These are phyloP conservation scores for Trissolcus basalis DNA, from an alignment of 1,140 invertebrate genomes.

Conservation along the genomic window DNA sequence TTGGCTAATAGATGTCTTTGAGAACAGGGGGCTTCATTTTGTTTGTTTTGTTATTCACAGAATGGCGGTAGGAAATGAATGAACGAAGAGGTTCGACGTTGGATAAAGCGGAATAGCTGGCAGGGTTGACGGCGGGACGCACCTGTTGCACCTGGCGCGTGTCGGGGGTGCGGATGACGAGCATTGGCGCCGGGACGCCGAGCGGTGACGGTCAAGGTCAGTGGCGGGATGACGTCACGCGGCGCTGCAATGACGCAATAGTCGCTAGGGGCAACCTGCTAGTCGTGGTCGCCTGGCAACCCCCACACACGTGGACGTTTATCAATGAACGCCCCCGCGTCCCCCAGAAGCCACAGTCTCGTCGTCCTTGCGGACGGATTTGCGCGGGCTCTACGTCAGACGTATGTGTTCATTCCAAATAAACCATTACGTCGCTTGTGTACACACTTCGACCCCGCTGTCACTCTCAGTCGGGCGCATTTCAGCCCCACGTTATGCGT, in stretches of 20 bases:
- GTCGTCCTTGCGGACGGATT: conserved; percentile 21
- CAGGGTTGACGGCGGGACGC: not conserved
- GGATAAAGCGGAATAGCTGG: no score
- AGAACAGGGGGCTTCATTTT: no score
- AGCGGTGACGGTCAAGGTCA: conserved; percentile 64
- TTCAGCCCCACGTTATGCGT: no score
- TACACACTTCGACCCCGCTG: conserved; percentile 1
- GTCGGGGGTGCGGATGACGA: not conserved
- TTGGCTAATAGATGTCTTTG: no score
- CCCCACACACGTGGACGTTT: conserved; percentile 63
- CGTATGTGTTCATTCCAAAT: conserved; percentile 6
- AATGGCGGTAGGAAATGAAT: no score
- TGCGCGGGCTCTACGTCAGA: not conserved
- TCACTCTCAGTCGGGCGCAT: not conserved
- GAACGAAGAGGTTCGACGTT: no score
- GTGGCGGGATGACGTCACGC: conserved; percentile 66
- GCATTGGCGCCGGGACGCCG: conserved; percentile 8
- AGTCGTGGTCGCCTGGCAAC: conserved; percentile 65
- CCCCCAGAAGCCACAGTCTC: not conserved
- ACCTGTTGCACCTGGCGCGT: conserved; percentile 28
- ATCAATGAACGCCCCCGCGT: conserved; percentile 61
- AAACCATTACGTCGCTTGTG: not conserved
- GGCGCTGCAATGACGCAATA: conserved; percentile 68
- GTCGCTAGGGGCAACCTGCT: conserved; percentile 66
- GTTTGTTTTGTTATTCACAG: no score